phyloP scores from a whole-genome alignment of 1,140 invertebrate genomes.

The Polyergus mexicanus region DNA sequence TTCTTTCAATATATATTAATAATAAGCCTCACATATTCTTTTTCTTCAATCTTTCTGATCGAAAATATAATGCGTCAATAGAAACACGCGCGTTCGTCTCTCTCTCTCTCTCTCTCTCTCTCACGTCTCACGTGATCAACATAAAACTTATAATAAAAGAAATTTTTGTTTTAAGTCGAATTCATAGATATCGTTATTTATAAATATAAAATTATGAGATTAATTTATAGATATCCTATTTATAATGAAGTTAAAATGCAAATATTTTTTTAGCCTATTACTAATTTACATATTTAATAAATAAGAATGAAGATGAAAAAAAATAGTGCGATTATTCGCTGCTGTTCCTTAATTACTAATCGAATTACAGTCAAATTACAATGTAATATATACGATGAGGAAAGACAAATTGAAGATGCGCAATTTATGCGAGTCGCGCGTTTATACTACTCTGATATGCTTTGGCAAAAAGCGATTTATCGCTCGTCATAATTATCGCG shows the following conservation, averaged over 20 bases:
- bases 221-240: background rate
- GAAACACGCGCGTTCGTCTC: background rate
- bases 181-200: background rate
- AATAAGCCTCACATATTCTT: background rate
- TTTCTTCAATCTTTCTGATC: background rate
- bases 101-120: no score
- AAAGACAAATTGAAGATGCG: conserved; percentile 12
- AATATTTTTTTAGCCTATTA: background rate
- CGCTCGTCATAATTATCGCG: conserved; percentile 45
- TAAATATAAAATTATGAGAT: background rate
- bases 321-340: background rate
- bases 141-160: background rate
- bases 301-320: background rate
- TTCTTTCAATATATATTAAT: background rate
- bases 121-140: background rate
- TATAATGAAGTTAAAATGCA: background rate
- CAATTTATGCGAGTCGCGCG: background rate
- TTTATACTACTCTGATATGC: background rate
- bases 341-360: background rate
- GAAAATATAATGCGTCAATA: background rate
- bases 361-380: background rate
- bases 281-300: background rate
- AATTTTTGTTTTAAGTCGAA: background rate
- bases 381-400: background rate
- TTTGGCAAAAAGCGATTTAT: background rate